Base-by-base conservation (phyloP, 2,797 vertebrate species). In the Diglossa cyanea region DNA sequence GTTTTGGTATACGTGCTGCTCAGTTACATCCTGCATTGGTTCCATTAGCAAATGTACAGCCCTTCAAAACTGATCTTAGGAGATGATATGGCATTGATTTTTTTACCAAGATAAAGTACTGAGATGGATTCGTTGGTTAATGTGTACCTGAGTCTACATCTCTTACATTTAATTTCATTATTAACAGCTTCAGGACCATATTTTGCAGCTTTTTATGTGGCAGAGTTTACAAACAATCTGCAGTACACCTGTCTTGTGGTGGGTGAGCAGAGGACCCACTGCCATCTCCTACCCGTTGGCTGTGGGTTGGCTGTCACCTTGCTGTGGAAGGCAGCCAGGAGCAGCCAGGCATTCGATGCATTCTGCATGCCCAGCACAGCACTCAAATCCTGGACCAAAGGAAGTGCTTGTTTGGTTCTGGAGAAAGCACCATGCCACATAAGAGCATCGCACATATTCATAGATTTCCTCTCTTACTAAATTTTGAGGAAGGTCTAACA, bases 371-470 rank as follows among this genome's bases (percentile, higher is more conserved):
- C 71, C 30, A 35, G 55, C 51, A 15, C 54, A 24, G 53, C 35
- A 5, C 42, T 79, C 44, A 35, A 55, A 9, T 3, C 13, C 21
- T 9, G 30, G 74, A 14, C 55, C 12, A 17, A 57, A 53, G 33
- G 18, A 58, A 47, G 11, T 3, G n/a, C n/a, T 70, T 8, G 0
- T 33, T 33, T 6, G 1, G 10, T 33, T 68, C 54, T 65, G 33
- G 13, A 74, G 57, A 51, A 61, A 70, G 58, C 25, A 45, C 18
- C 25, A 9, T 19, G 9, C 28, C 23, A 37, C 26, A 57, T 9
- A 4, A 1, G 20, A 78, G 30, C 12, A 6, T 39, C 0, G 0
- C 13, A 37, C 12, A 3, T 17, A 11, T 5, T 80, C 50, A 16
- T 1, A 25, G 19, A 60, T 81, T 80, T 83, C 62, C 21, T 40